Conservation (phyloP, 2,797 vertebrate species). For the Falco cherrug region DNA sequence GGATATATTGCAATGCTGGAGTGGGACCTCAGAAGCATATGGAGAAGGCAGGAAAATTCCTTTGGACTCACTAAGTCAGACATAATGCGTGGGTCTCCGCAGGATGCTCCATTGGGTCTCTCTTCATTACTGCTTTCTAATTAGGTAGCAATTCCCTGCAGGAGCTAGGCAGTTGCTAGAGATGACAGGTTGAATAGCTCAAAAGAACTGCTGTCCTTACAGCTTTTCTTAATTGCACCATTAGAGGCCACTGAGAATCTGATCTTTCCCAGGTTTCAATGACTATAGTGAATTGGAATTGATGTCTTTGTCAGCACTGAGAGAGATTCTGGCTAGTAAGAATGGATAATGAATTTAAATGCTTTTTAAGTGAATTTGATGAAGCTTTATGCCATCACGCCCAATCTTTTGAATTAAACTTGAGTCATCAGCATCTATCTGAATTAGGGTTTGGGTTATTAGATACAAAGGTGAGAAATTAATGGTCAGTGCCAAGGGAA, state of each 20-base stretch:
- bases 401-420: not conserved
- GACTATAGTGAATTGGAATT: not conserved
- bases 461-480: not conserved
- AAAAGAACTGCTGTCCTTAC: not conserved
- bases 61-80: not conserved
- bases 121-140: slow-evolving; percentile 38
- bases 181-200: not conserved
- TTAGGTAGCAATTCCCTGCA: slow-evolving; percentile 2
- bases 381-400: not conserved
- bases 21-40: not conserved
- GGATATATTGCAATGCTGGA: not conserved
- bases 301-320: not conserved
- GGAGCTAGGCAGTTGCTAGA: not conserved
- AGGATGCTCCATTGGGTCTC: not conserved
- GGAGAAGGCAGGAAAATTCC: not conserved
- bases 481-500: not conserved
- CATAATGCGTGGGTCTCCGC: not conserved
- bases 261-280: slow-evolving; percentile 1
- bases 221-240: slow-evolving; percentile 7
- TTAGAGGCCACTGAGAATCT: slow-evolving; percentile 16
- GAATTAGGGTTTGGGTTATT: not conserved
- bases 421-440: not conserved
- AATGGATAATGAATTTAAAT: slow-evolving; percentile 28
- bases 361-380: slow-evolving; percentile 7
- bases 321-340: not conserved